Base-by-base conservation (phyloP, 2,888 invertebrate genomes). In the Desoria tigrina region DNA sequence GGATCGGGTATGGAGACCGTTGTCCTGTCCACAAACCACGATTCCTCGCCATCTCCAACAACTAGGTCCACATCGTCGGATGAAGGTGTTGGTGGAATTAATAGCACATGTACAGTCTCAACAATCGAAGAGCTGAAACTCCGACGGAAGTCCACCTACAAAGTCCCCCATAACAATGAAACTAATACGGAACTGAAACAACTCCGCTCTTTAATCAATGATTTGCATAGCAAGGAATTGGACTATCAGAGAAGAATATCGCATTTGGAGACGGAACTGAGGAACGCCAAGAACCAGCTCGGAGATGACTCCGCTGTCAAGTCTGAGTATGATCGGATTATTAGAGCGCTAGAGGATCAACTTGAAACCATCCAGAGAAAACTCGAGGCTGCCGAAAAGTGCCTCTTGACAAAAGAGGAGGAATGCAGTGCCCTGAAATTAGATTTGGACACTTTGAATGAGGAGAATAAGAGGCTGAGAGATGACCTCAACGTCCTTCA, bases 401-500 rank as follows among this genome's bases (percentile, higher is more conserved):
- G 74, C 28, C 68, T 77, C 51, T 63, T 73, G 18, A 65, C 72
- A 26, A 77, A 75, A 58, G 77, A 78, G 54, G 78, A 78, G 66
- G 79, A 79, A 62, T 73, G 68, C 65, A 68, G 74, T 16, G 77
- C 75, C 55, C 64, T 78, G n/a, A 78, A 77, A 68, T 65, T 77
- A 24, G 78, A 78, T 59, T 63, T 78, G 16, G 78, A 78, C 23
- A 78, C 77, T 1, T 67, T 78, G 7, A 77, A 77, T 45, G 77
- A 78, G 50, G 78, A 78, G 67, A 78, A 78, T 65, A 66, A 64
- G 55, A 69, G 77, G 26, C 74, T 78, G 6, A 78, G 77, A 65
- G 76, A 75, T 42, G 76, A 77, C 42, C 72, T 78, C 37, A 77
- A 77, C 42, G 67, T 77, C 45, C 63, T 77, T 16, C 76, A 77